Conservation (phyloP, 2,113 vertebrate species). For the Argyrosomus japonicus region DNA sequence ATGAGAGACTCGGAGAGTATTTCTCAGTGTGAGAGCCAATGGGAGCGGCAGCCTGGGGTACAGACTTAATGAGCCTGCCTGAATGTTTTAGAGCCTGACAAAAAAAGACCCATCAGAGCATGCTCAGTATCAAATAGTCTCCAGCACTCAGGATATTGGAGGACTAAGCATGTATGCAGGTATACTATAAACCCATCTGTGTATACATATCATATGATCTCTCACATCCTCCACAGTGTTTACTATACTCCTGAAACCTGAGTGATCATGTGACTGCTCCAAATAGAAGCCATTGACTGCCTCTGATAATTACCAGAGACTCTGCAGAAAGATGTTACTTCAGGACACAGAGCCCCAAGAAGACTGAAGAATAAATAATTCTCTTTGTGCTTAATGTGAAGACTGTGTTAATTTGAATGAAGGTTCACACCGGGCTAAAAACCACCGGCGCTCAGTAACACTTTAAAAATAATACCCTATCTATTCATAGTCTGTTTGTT, state of each 20-base stretch:
- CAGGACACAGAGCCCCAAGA: constrained; percentile 11
- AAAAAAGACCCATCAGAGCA: constrained; percentile 55
- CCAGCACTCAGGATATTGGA: constrained; percentile 25
- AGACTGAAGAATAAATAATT: constrained; percentile 26
- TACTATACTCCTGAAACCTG: constrained; percentile 46
- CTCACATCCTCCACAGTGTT: constrained; percentile 10
- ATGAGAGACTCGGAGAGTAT: constrained; percentile 67
- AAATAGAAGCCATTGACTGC: constrained; percentile 34
- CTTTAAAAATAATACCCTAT: not conserved
- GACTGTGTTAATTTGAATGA: constrained; percentile 3
- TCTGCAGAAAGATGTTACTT: constrained; percentile 33
- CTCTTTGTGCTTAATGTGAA: constrained; percentile 24
- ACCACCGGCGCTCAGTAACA: not conserved
- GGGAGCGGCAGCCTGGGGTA: constrained; percentile 75
- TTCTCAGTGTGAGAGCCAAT: constrained; percentile 73
- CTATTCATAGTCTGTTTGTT: constrained; percentile 18
- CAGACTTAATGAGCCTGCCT: constrained; percentile 78
- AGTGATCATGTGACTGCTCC: constrained; percentile 53
- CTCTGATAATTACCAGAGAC: constrained; percentile 30
- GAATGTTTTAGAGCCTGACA: constrained; percentile 73
- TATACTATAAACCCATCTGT: not conserved
- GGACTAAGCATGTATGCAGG: constrained; percentile 28
- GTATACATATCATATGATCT: constrained; percentile 9
- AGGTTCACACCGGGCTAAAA: not conserved
- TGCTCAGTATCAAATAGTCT: constrained; percentile 54